Evolutionary conservation across 2,888 invertebrate species (phyloP), one percentile per base, ranked within the genome.

Genomic region (Stenodera caucasica): DNA sequence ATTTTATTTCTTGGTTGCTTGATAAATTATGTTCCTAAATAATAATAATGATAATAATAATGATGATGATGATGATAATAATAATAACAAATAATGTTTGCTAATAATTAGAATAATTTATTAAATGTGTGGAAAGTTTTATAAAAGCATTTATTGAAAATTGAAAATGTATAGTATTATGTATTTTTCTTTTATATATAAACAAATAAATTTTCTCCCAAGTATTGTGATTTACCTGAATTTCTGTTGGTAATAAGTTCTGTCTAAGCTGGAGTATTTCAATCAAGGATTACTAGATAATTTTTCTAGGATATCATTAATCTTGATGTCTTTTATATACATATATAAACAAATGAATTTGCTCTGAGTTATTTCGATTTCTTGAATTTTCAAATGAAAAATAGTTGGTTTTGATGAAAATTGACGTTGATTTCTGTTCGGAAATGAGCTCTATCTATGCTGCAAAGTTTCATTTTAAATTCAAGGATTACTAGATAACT

Each of bases 11-110:
- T 65, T 53, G 58, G 65, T 66, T 68, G 69, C 67, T 67, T 70
- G 71, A 71, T 66, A 68, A 66, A 67, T 69, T 71, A 63, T 63
- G 70, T 72, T 72, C 71, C 71, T 73, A 71, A 67, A 66, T 60
- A 65, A 60, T 70, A n/a, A n/a, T n/a, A n/a, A n/a, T n/a, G n/a
- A n/a, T n/a, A n/a, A n/a, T n/a, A n/a, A n/a, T n/a, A n/a, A n/a
- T n/a, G n/a, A n/a, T n/a, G n/a, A n/a, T n/a, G n/a, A n/a, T n/a
- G n/a, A n/a, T n/a, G n/a, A n/a, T n/a, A n/a, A n/a, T 70, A 61
- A 12, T 21, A 18, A 26, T 70, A 61, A 12, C 12, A 18, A 14
- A 55, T 55, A 51, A 50, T 30, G 18, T 15, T 53, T 21, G 33
- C 35, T 35, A 53, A 53, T 53, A 53, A 51, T 11, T 51, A 51